Evolutionary conservation across 2,113 vertebrate genomes (phyloP).

Genomic region (Phyllostomus hastatus): DNA sequence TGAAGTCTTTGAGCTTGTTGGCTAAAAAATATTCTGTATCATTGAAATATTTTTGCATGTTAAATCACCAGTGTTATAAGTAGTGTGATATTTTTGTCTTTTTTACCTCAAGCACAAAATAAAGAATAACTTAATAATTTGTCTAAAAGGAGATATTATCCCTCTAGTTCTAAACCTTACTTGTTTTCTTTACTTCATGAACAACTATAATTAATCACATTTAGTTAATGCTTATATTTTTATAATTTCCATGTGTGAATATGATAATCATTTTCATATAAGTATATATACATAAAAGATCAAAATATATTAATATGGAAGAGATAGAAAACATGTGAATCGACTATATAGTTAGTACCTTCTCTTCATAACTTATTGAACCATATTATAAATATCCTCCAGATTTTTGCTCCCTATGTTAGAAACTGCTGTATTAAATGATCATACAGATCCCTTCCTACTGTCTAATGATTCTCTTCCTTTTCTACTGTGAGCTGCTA

Average conservation of each 20-base stretch:
- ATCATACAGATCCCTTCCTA: neutral
- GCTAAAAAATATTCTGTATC: neutral
- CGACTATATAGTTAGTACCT: neutral
- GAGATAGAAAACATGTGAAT: neutral
- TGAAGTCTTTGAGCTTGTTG: neutral
- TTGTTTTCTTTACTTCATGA: neutral
- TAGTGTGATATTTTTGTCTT: neutral
- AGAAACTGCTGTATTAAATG: neutral
- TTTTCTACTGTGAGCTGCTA: slow-evolving; percentile 6
- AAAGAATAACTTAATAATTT: neutral
- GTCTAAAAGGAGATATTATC: neutral
- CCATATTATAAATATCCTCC: neutral
- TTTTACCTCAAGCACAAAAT: neutral
- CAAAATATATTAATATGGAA: neutral
- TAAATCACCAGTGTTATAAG: neutral
- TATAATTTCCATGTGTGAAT: neutral
- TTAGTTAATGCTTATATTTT: neutral
- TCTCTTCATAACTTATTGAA: neutral
- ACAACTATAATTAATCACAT: neutral
- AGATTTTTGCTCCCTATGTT: neutral
- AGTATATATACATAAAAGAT: neutral
- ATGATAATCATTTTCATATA: neutral
- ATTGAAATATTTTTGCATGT: neutral
- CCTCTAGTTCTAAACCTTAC: neutral
- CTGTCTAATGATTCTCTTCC: neutral